Conservation (phyloP, 2,113 vertebrate species). For the Odocoileus hemionus region DNA sequence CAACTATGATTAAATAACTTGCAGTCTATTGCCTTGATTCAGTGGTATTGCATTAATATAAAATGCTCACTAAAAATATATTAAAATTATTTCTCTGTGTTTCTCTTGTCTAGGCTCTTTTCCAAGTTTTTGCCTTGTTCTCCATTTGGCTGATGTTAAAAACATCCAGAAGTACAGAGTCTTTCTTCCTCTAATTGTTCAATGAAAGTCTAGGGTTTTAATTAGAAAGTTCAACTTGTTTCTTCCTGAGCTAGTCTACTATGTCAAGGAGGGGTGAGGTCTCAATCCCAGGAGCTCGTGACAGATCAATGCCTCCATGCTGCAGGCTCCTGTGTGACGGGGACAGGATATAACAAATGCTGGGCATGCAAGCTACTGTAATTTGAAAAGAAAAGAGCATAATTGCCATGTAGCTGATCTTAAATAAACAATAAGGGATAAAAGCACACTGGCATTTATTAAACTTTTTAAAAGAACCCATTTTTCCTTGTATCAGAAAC, state of each 20-base stretch:
- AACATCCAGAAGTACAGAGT: neutral
- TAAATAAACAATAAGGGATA: neutral
- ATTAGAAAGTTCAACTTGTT: neutral
- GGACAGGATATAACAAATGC: neutral
- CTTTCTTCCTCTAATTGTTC: neutral
- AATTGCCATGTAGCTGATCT: neutral
- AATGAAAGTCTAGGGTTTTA: conserved; percentile 1
- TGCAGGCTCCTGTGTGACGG: neutral
- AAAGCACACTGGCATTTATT: neutral
- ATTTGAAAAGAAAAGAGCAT: neutral
- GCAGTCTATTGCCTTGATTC: neutral
- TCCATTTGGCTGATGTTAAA: neutral
- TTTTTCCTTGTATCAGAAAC: neutral
- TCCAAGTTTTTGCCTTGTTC: neutral
- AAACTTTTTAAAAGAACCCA: neutral
- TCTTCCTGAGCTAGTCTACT: neutral
- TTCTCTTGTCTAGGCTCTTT: neutral
- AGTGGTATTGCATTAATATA: neutral
- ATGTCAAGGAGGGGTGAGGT: neutral
- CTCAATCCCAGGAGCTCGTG: neutral
- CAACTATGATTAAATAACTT: neutral
- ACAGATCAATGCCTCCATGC: neutral
- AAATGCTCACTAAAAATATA: neutral
- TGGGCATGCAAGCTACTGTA: neutral
- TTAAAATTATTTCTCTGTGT: neutral